Percentiles rank a stretch among this genome's conserved stretches.
phyloP scores from a whole-genome alignment of 2,888 invertebrate species.

The Watsonalla cultraria region DNA sequence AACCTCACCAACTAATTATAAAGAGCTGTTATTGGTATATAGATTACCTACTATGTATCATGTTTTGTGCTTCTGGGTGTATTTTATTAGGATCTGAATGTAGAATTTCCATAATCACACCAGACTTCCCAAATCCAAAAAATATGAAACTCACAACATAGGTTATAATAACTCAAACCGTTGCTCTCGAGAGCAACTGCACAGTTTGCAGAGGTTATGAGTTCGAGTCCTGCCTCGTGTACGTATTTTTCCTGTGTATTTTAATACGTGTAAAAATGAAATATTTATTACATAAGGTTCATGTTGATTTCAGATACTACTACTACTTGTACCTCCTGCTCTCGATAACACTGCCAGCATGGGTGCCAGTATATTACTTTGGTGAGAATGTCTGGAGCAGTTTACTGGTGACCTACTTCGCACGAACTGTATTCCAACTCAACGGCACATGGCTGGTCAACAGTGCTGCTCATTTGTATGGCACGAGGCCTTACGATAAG shows the following conservation, averaged over 20 bases:
- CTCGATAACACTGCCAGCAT: conserved; percentile 80
- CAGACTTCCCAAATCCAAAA: no score
- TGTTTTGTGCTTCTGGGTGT: no score
- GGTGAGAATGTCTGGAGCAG: conserved; percentile 81
- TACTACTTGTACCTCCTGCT: conserved; percentile 77
- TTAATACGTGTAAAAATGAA: not conserved
- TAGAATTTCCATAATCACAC: no score
- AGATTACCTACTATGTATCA: no score
- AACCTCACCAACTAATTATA: no score
- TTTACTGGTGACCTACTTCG: conserved; percentile 79
- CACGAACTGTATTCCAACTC: conserved; percentile 81
- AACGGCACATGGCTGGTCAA: conserved; percentile 91
- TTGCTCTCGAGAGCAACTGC: no score
- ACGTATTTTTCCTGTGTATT: not conserved
- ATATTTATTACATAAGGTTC: not conserved
- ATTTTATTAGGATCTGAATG: no score
- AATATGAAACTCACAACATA: no score
- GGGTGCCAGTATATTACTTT: conserved; percentile 83
- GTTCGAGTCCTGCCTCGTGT: no score
- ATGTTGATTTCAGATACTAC: conserved; percentile 80
- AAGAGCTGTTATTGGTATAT: no score
- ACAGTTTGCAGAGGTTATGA: no score
- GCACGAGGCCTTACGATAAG: conserved; percentile 87
- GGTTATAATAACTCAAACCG: no score
- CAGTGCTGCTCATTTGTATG: conserved; percentile 88